These are phyloP conservation scores for Sinodicranocentrus sp. DNA, from an alignment of 2,888 invertebrate genomes.

Conservation along the genomic window DNA sequence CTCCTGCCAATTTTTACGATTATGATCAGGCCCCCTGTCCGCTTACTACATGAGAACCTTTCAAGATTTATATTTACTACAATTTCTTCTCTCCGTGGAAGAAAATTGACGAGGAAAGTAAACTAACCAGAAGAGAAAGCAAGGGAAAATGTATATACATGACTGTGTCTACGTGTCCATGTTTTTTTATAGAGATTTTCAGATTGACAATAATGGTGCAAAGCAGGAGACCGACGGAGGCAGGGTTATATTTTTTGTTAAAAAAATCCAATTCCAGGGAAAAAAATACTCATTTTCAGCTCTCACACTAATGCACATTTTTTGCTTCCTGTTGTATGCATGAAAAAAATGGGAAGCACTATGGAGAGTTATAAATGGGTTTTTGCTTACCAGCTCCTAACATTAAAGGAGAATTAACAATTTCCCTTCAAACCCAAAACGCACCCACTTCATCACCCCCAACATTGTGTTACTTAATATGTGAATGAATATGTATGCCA, in stretches of 20 bases:
- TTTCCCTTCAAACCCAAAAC: conserved; percentile 1
- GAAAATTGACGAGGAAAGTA: conserved; percentile 36
- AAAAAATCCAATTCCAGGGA: neutral
- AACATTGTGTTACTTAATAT: too few relatives aligned
- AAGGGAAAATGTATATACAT: conserved; percentile 7
- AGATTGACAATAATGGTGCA: conserved; percentile 11
- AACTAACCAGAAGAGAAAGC: conserved; percentile 6
- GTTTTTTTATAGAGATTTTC: neutral
- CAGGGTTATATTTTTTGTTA: neutral
- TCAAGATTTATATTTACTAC: conserved; percentile 63
- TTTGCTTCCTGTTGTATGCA: conserved; percentile 33
- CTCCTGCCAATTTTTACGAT: conserved; percentile 74
- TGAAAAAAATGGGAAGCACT: conserved; percentile 4
- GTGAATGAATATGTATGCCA: too few relatives aligned
- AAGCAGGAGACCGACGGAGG: neutral
- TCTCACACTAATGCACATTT: conserved; percentile 34
- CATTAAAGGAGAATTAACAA: conserved; percentile 7
- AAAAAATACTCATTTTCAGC: conserved; percentile 16
- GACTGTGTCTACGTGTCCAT: neutral
- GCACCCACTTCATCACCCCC: neutral
- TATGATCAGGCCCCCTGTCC: conserved; percentile 70
- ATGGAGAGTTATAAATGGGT: neutral
- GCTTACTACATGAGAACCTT: conserved; percentile 58
- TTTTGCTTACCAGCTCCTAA: neutral
- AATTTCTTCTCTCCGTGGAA: conserved; percentile 28